Percentiles rank a stretch among this genome's conserved stretches.
These are phyloP conservation scores for Melanotaenia parkinsoni DNA, from an alignment of 2,797 vertebrate species.

Conservation along the genomic window DNA sequence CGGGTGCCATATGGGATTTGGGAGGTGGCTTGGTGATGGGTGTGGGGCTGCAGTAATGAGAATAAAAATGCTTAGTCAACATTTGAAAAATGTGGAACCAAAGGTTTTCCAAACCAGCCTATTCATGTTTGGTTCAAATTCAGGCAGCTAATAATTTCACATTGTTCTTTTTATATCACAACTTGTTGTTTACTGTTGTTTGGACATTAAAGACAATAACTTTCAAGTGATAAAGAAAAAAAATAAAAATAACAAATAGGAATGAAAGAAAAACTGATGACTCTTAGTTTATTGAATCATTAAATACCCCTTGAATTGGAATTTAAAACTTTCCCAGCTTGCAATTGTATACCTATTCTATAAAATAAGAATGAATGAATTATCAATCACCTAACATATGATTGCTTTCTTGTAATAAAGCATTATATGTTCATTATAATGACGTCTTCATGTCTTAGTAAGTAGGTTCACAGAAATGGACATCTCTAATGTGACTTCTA, in stretches of 20 bases:
- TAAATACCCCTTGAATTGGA: conserved; percentile 6
- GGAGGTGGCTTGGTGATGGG: too few relatives aligned
- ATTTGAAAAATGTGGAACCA: too few relatives aligned
- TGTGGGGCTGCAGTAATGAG: too few relatives aligned
- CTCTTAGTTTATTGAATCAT: neutral
- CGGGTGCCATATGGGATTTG: too few relatives aligned
- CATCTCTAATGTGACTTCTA: neutral
- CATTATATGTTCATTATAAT: too few relatives aligned
- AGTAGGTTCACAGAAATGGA: conserved; percentile 3
- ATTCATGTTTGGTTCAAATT: too few relatives aligned
- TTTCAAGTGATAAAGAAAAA: too few relatives aligned
- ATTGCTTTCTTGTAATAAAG: conserved; percentile 25
- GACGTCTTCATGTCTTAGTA: neutral
- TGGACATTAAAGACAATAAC: too few relatives aligned
- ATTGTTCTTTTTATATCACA: neutral
- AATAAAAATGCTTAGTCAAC: too few relatives aligned
- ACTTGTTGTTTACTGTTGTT: neutral
- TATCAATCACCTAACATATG: conserved; percentile 17
- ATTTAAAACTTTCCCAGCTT: conserved; percentile 8
- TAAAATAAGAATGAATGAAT: conserved; percentile 1
- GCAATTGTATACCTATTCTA: conserved; percentile 2
- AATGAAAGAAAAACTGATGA: neutral
- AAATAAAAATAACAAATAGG: too few relatives aligned
- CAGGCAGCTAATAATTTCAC: too few relatives aligned
- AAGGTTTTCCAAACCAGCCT: too few relatives aligned